These are phyloP conservation scores for Cervus canadensis DNA, from an alignment of 2,113 vertebrate species.

Conservation along the genomic window DNA sequence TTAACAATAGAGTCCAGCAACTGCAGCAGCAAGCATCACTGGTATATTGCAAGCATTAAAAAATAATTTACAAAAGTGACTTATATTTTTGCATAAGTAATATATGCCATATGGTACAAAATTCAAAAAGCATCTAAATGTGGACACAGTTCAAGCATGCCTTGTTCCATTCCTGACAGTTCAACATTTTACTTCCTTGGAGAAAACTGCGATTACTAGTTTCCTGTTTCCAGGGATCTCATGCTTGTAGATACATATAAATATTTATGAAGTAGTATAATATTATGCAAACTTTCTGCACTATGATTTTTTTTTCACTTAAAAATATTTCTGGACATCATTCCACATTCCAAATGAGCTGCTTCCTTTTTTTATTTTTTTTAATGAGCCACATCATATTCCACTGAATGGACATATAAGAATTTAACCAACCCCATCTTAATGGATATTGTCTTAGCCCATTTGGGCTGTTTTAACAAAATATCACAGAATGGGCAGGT, in stretches of 20 bases:
- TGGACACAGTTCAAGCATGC: not conserved
- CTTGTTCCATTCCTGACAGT: not conserved
- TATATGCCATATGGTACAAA: not conserved
- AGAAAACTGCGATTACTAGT: not conserved
- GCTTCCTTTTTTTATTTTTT: not conserved
- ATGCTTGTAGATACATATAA: not conserved
- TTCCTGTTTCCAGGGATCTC: not conserved
- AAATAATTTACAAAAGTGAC: not conserved
- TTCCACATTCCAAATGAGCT: not conserved
- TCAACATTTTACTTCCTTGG: not conserved
- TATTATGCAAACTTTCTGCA: not conserved
- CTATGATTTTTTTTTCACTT: conserved; percentile 9
- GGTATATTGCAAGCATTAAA: not conserved
- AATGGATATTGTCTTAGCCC: not conserved
- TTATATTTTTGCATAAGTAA: not conserved
- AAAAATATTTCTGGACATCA: not conserved
- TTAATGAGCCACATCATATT: not conserved
- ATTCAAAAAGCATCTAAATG: not conserved
- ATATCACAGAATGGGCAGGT: not conserved
- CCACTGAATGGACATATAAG: not conserved
- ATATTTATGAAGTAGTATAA: not conserved
- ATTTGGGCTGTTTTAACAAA: not conserved
- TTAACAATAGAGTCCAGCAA: not conserved
- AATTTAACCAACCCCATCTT: not conserved
- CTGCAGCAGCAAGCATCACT: not conserved